These are phyloP conservation scores for Dysmachus trigonus DNA, from an alignment of 2,888 invertebrate species.

Conservation along the genomic window DNA sequence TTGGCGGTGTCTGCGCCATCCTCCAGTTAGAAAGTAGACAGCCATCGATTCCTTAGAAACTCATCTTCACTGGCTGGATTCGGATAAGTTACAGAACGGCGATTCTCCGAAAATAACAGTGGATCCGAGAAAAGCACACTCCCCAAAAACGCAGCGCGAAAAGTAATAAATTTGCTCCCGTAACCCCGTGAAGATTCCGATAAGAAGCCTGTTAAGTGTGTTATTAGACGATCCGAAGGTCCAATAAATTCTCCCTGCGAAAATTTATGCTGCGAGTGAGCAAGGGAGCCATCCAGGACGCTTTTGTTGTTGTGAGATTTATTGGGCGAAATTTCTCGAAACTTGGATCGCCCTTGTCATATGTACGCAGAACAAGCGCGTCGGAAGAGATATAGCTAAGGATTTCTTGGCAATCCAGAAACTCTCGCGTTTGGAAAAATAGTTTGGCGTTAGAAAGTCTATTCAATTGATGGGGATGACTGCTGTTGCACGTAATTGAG, in stretches of 20 bases:
- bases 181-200: conserved; percentile 44
- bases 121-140: neutral
- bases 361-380: neutral
- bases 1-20: neutral
- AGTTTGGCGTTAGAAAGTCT: neutral
- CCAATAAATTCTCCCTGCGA: conserved; percentile 47
- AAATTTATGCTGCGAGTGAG: conserved; percentile 40
- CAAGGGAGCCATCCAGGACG: neutral
- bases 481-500: neutral
- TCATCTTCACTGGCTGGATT: neutral
- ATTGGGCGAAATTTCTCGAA: conserved; percentile 45
- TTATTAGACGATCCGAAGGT: conserved; percentile 46
- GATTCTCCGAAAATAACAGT: neutral
- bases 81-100: neutral
- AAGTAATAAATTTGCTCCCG: conserved; percentile 39
- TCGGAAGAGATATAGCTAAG: neutral
- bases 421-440: neutral
- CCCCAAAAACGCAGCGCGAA: neutral
- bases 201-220: conserved; percentile 46
- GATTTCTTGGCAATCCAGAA: neutral
- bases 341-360: neutral
- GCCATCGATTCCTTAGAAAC: neutral
- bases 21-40: neutral
- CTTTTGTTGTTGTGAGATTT: conserved; percentile 39
- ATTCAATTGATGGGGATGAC: neutral